phyloP scores from a whole-genome alignment of 2,797 vertebrate genomes.

The Florisuga fusca region DNA sequence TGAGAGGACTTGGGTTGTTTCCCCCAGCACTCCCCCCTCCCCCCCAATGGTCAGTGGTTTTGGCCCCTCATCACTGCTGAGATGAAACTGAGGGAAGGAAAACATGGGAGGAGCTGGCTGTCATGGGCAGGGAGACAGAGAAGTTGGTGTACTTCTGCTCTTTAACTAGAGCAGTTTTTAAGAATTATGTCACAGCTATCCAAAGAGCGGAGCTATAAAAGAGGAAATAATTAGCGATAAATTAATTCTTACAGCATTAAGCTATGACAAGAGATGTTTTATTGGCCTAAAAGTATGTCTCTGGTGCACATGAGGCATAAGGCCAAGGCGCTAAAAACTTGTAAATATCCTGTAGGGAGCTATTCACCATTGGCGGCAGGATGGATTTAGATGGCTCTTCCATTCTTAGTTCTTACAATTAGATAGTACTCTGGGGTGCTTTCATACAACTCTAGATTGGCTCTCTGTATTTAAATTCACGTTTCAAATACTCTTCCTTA shows the following conservation, averaged over 20 bases:
- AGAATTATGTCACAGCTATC: constrained; percentile 45
- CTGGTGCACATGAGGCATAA: constrained; percentile 32
- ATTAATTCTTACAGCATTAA: constrained; percentile 59
- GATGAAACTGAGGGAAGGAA: not conserved
- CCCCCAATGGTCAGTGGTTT: not conserved
- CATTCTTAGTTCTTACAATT: constrained; percentile 27
- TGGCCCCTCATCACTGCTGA: not conserved
- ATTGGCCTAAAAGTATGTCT: constrained; percentile 46
- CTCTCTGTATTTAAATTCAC: not conserved
- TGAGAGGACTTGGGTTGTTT: accelerated
- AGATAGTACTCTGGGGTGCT: constrained; percentile 32
- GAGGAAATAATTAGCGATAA: constrained; percentile 68
- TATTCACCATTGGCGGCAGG: not conserved
- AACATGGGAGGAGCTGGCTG: not conserved
- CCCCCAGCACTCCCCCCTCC: not conserved
- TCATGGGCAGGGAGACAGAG: not conserved
- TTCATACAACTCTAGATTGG: constrained; percentile 28
- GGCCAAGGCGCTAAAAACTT: constrained; percentile 53
- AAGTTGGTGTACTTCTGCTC: not conserved
- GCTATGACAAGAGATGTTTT: constrained; percentile 50
- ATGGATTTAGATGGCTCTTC: constrained; percentile 52
- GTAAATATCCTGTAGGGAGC: constrained; percentile 52
- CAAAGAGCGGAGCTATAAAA: constrained; percentile 48
- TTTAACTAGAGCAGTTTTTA: not conserved
- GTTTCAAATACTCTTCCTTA: not conserved